Evolutionary conservation across 2,113 vertebrate genomes (phyloP), one percentile per base, ranked within the genome.

Genomic region (Taurulus bubalis): DNA sequence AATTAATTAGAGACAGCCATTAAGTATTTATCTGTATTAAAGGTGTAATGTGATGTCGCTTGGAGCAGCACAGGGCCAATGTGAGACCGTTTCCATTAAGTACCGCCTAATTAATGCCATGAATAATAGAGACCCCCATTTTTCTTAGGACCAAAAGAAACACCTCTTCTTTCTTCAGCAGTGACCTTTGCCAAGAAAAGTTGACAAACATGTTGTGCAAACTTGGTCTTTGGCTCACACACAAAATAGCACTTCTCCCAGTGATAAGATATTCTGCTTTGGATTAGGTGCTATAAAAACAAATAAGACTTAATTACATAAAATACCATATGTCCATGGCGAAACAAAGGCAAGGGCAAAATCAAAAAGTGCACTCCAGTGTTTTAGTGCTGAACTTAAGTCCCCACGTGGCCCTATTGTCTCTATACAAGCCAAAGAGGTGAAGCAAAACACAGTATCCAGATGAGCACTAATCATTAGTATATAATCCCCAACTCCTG

Each of bases 401-500:
- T 85, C 71, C 86, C 87, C 86, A 74, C 71, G 71, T 79, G 80
- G 80, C 75, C 82, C 77, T 75, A 87, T 88, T 93, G 90, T 94
- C 83, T 93, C 89, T 67, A 89, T 60, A 90, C 86, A 92, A 85
- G 89, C 86, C 84, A 72, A 85, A 79, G 90, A 92, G 89, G 92
- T 93, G 90, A 94, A 91, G 90, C 91, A 90, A 93, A 92, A 92
- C 85, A 90, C 86, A 90, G 90, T 93, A 91, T 91, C 93, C 91
- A 94, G 92, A 94, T 93, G 92, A 92, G 89, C 87, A 92, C 90
- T 90, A 94, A 94, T 94, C 93, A 94, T 94, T 95, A 94, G 92
- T 85, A 94, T 92, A 94, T 95, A 95, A 95, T 95, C 94, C 94
- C 77, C 78, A 79, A 71, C 90, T 94, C 90, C 85, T 90, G 89